Conservation (phyloP, 2,888 invertebrate species). For the Uropetala carovei region DNA sequence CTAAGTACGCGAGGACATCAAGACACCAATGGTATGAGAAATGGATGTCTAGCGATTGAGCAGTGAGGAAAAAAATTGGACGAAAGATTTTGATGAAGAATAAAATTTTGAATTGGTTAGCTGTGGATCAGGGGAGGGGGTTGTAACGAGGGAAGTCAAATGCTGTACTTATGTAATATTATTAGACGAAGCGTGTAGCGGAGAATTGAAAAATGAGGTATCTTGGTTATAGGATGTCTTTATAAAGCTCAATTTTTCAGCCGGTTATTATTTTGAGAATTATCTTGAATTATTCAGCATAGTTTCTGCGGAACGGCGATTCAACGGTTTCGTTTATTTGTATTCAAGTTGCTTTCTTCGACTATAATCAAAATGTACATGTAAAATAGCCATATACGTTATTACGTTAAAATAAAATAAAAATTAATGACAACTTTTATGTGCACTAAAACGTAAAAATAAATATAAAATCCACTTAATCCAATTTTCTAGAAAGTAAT, state of each 20-base stretch:
- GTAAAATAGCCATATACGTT: too few species aligned
- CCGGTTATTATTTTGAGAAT: neutral
- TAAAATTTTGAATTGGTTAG: neutral
- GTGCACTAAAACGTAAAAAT: too few species aligned
- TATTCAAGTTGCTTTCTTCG: too few species aligned
- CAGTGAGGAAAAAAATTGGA: neutral
- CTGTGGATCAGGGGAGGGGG: neutral
- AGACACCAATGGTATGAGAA: neutral
- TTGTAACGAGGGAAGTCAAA: neutral
- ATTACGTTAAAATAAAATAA: too few species aligned
- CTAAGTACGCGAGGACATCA: neutral
- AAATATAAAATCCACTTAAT: too few species aligned
- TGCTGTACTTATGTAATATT: neutral
- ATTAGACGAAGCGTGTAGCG: neutral
- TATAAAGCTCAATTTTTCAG: constrained; percentile 23
- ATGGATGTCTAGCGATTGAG: neutral
- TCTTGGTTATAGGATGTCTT: neutral
- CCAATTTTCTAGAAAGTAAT: too few species aligned
- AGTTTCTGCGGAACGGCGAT: neutral
- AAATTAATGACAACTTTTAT: too few species aligned
- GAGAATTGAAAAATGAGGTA: constrained; percentile 15
- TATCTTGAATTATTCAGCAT: neutral
- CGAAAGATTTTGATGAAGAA: neutral
- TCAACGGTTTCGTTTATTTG: neutral
- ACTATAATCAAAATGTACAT: too few species aligned